Evolutionary conservation across 1,140 invertebrate species (phyloP), one percentile per base, ranked within the genome.

Genomic region (Drosophila mayri): DNA sequence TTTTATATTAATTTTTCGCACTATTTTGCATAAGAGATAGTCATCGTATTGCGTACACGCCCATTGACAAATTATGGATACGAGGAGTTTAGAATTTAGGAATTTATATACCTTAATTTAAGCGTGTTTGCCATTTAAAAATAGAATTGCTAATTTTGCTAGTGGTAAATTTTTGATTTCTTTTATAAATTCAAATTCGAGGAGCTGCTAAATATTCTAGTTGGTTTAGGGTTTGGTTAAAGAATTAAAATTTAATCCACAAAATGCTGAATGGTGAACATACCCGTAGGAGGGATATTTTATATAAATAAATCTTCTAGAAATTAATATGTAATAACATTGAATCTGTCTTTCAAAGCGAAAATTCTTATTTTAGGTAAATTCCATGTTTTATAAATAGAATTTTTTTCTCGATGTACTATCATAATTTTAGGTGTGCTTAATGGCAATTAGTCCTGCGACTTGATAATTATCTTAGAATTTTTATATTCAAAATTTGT

Each of bases 71-170:
- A 25, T 66, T 49, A 50, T 49, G 38, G 57, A 49, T 49, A 60
- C 41, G 67, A 61, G 64, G 49, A 37, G 76, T 73, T 87, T 71
- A 75, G 79, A 88, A 88, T 88, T 78, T 86, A 67, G 50, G 14
- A 47, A 88, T 88, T 88, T 63, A 58, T 58, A 75, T 83, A 74
- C 32, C 66, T 66, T 38, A 65, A 59, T 43, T 49, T 44, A 63
- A 25, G 28, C 44, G 58, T 18, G 60, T 16, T 16, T 22, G 12
- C 50, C n/a, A n/a, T n/a, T n/a, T n/a, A n/a, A n/a, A n/a, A n/a
- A n/a, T 11, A 28, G 46, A 49, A 49, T 49, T 28, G 16, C 25
- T n/a, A 49, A 49, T 49, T 28, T 49, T 4, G 25, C 4, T 1
- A 0, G 18, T 49, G 25, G 46, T 28, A 49, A 28, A n/a, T n/a